Conservation (phyloP, 2,797 vertebrate species). For the Macroramphosus scolopax region DNA sequence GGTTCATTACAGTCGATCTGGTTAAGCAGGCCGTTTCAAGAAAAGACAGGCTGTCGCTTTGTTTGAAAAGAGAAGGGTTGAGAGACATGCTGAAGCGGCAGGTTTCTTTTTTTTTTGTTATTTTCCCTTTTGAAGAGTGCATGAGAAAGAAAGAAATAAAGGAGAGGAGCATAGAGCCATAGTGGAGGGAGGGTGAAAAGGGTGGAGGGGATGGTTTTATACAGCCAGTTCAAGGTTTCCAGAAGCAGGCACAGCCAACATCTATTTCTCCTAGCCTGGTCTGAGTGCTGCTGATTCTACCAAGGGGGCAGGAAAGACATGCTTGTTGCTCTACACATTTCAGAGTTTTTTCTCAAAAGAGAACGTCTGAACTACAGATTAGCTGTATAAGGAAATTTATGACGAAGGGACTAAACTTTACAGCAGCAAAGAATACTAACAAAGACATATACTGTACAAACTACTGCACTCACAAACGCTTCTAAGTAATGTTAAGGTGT, state of each 20-base stretch:
- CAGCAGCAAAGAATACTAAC: too few species aligned
- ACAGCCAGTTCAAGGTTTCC: conserved; percentile 78
- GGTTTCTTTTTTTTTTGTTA: conserved; percentile 42
- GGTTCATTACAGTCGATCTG: conserved; percentile 50
- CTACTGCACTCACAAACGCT: conserved; percentile 52
- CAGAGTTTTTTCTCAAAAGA: neutral
- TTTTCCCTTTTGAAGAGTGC: conserved; percentile 68
- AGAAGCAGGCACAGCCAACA: conserved; percentile 82
- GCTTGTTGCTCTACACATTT: conserved; percentile 52
- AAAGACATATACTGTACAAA: too few species aligned
- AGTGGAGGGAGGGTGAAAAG: conserved; percentile 65
- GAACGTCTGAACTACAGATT: conserved; percentile 4
- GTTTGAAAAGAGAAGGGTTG: conserved; percentile 57
- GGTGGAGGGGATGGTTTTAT: conserved; percentile 62
- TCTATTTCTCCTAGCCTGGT: conserved; percentile 61
- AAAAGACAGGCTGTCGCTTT: conserved; percentile 59
- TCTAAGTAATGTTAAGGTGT: conserved; percentile 8
- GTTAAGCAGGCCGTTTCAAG: conserved; percentile 68
- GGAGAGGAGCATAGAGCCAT: conserved; percentile 46
- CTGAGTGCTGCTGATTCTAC: conserved; percentile 57
- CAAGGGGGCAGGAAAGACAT: conserved; percentile 56
- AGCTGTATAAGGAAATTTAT: conserved; percentile 9
- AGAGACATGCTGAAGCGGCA: conserved; percentile 79
- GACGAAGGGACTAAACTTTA: conserved; percentile 34
- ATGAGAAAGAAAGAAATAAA: conserved; percentile 60